Percentiles rank a stretch among this genome's conserved stretches.
Evolutionary conservation across 92 coral and sea anemone genomes (phyloP).

Genomic region (Metridium senile): DNA sequence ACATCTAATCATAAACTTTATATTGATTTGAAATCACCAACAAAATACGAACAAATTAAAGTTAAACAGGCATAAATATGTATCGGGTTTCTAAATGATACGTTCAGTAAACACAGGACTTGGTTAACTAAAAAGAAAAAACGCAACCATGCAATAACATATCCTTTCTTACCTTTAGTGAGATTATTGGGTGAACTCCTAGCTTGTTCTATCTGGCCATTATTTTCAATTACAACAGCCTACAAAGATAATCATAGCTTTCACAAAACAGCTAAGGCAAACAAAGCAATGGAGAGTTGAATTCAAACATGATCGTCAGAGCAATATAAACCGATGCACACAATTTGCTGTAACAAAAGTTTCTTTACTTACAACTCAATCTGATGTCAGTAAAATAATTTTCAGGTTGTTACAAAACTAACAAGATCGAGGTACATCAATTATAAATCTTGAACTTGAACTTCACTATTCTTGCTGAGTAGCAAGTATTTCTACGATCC

Average conservation of each 20-base stretch:
- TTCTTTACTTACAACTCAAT: not conserved
- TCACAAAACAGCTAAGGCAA: slow-evolving; percentile 9
- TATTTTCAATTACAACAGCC: slow-evolving; percentile 88
- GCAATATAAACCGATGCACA: not conserved
- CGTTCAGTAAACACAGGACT: not conserved
- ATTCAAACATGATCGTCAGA: slow-evolving; percentile 19
- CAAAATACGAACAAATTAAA: slow-evolving; percentile 13
- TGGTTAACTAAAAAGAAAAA: slow-evolving; percentile 3
- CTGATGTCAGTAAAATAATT: not conserved
- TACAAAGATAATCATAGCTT: slow-evolving; percentile 43
- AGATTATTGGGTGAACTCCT: slow-evolving; percentile 52
- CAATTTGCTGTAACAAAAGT: not conserved
- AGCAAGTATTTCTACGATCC: too few relatives aligned
- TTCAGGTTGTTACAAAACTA: slow-evolving; percentile 5
- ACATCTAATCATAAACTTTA: not conserved
- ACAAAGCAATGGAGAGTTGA: slow-evolving; percentile 30
- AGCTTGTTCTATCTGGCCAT: slow-evolving; percentile 74
- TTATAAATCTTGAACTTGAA: slow-evolving; percentile 40
- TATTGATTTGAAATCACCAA: slow-evolving; percentile 9
- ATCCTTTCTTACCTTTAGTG: slow-evolving; percentile 46
- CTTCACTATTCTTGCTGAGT: not conserved
- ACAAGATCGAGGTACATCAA: slow-evolving; percentile 14
- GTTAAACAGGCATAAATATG: slow-evolving; percentile 16
- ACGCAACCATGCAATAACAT: not conserved
- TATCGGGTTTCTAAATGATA: slow-evolving; percentile 15